phyloP scores from a whole-genome alignment of 2,888 invertebrate species.

The Polyommatus iphigenia region DNA sequence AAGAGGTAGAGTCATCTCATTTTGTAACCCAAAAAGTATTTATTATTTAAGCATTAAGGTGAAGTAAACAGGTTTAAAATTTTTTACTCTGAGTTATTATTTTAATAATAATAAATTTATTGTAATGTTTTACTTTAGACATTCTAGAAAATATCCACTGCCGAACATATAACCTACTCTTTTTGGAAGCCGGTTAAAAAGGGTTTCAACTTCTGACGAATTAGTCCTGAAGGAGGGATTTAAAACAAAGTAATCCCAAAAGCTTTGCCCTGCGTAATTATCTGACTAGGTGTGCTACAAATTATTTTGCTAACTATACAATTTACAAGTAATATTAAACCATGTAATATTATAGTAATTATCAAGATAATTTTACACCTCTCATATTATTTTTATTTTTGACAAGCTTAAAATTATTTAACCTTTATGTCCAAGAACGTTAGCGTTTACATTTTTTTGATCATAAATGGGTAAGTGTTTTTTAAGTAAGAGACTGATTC shows the following conservation, averaged over 20 bases:
- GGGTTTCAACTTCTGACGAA: not conserved
- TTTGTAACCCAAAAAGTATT: no score
- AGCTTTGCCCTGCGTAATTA: not conserved
- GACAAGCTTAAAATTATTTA: not conserved
- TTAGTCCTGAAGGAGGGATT: not conserved
- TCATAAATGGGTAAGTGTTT: not conserved
- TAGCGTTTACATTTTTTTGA: not conserved
- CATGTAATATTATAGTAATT: no score
- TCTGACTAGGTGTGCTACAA: not conserved
- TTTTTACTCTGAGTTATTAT: no score
- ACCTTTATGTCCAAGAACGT: not conserved
- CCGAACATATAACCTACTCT: no score
- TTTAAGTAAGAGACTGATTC: no score
- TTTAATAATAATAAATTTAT: no score
- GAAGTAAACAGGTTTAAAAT: no score
- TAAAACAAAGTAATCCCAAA: not conserved
- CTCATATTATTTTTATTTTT: not conserved
- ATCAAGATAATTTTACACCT: not conserved
- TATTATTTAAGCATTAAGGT: no score
- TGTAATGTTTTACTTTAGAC: no score
- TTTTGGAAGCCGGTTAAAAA: not conserved
- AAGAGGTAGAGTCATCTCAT: no score
- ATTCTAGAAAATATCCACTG: no score
- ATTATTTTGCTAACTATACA: not conserved
- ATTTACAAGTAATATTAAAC: no score